Evolutionary conservation across 2,113 vertebrate species (phyloP).

Genomic region (Cairina moschata): DNA sequence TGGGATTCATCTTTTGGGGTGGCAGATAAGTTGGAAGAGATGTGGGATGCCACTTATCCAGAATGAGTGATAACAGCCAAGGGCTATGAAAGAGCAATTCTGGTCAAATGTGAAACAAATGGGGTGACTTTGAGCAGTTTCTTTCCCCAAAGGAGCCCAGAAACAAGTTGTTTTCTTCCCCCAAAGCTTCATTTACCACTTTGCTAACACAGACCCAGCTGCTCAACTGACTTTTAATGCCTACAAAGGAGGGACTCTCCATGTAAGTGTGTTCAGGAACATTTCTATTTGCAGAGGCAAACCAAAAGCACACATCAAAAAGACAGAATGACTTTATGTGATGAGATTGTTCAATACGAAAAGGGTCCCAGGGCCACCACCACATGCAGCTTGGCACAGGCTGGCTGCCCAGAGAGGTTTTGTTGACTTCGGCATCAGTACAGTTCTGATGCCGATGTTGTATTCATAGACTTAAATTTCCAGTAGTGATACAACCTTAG

Average conservation of each 20-base stretch:
- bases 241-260: background rate
- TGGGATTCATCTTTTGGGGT: background rate
- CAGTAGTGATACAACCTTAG: background rate
- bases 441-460: background rate
- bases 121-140: background rate
- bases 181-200: background rate
- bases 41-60: background rate
- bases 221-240: background rate
- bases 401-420: background rate
- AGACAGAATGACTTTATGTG: background rate
- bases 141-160: background rate
- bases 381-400: background rate
- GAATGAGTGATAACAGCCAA: background rate
- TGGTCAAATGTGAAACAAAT: constrained; percentile 9
- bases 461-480: background rate
- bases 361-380: fast-evolving
- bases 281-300: background rate
- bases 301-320: background rate
- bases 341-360: background rate
- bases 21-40: background rate
- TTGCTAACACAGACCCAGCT: background rate
- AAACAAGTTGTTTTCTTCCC: background rate
- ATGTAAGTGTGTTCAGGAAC: background rate
- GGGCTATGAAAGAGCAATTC: background rate
- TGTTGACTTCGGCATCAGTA: background rate